Conservation (phyloP, 2,888 invertebrate genomes). For the Augochlorella aurata region DNA sequence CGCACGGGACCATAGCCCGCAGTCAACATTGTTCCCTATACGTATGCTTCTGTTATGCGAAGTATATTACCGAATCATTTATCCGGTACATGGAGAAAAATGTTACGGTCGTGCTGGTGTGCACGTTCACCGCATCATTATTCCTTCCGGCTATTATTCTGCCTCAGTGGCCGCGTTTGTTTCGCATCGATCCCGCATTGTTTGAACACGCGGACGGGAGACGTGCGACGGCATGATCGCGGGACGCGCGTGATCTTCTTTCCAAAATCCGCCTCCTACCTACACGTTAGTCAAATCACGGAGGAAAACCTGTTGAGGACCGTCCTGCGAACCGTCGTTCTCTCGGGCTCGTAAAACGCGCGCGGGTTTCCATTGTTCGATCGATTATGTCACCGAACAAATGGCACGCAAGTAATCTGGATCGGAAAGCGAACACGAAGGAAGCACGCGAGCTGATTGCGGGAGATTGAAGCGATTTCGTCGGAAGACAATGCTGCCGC, state of each 20-base stretch:
- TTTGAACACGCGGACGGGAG: neutral
- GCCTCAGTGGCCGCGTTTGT: slow-evolving; percentile 9
- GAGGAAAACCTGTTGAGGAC: slow-evolving; percentile 44
- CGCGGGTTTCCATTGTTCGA: slow-evolving; percentile 16
- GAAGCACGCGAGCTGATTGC: slow-evolving; percentile 40
- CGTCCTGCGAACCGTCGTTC: slow-evolving; percentile 15
- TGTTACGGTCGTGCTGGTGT: neutral
- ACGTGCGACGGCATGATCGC: neutral
- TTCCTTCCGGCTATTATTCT: slow-evolving; percentile 35
- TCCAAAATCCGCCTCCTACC: slow-evolving; percentile 15
- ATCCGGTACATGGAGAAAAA: slow-evolving; percentile 1
- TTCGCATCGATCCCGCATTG: slow-evolving; percentile 13
- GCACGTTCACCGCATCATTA: neutral
- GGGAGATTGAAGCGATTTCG: slow-evolving; percentile 28
- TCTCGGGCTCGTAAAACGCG: neutral
- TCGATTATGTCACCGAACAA: slow-evolving; percentile 57
- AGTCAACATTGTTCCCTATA: neutral
- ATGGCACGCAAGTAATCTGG: slow-evolving; percentile 54
- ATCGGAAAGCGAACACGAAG: slow-evolving; percentile 32
- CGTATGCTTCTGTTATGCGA: neutral
- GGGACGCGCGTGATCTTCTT: slow-evolving; percentile 34
- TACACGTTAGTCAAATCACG: slow-evolving; percentile 13
- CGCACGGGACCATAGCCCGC: neutral
- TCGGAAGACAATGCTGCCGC: slow-evolving; percentile 51
- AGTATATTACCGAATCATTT: slow-evolving; percentile 1